Evolutionary conservation across 2,113 vertebrate genomes (phyloP), one percentile per base, ranked within the genome.

Genomic region (Tauraco erythrolophus): DNA sequence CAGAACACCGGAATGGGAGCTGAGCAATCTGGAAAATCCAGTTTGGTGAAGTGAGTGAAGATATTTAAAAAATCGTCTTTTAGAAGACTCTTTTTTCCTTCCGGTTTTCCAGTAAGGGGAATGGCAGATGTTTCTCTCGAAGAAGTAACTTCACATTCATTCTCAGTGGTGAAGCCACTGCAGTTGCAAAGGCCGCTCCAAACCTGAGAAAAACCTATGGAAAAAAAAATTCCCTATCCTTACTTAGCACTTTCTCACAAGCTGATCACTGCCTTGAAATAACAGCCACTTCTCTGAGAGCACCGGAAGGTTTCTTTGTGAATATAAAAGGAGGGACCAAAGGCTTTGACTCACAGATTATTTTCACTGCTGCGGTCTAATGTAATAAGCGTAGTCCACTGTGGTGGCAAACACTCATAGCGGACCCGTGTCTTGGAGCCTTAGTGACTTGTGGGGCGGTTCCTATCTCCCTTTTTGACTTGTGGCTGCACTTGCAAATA

Each of bases 241-340:
- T 91, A 33, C 22, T 54, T 71, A 87, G 76, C 17, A 27, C 28
- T 81, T 91, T 46, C 24, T 77, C 53, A 45, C 61, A 53, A 78
- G 72, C 33, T 51, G 75, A 72, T 94, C 61, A 35, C 39, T 53
- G 61, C 77, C 84, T 82, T 88, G 81, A 91, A 95, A 85, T 88
- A 85, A 45, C 45, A 78, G 24, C 35, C 33, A n/a, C 80, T 93
- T 95, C 37, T 81, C 57, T 84, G 48, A 82, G 78, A 90, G 92
- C 50, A 75, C 19, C 50, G 37, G 54, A 25, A 61, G 78, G 46
- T 72, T 91, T 86, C 78, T 85, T 81, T 78, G 65, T 68, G 54
- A 89, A 23, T 79, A 41, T n/a, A 39, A 88, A 78, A 82, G 50
- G 62, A 92, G 41, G 81, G 37, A 83, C 58, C 66, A 65, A 80